Evolutionary conservation across 1,140 invertebrate genomes (phyloP), one percentile per base, ranked within the genome.

Genomic region (Macrocentrus cingulum): DNA sequence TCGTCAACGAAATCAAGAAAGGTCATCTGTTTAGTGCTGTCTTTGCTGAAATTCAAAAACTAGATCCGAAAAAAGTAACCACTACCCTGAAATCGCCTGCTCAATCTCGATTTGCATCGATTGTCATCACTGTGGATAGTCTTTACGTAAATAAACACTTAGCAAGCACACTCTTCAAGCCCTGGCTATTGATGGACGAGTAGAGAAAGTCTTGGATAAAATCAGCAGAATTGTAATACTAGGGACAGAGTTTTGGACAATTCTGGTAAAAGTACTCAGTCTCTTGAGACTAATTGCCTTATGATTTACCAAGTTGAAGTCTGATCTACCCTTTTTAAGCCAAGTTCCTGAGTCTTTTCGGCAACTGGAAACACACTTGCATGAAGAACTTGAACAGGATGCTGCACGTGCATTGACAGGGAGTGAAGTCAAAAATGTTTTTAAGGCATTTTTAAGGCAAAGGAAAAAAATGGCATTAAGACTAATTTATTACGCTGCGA

Each of bases 1-100:
- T 65, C 4, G 60, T 65, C 0, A 62, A 60, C 34, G 48, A 57
- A 49, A 54, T 65, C 8, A 65, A 65, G 46, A 18, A 34, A 5
- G 18, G 13, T 0, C 46, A 61, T 18, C 18, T 56, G 22, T 1
- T 62, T 15, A 23, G 39, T 22, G 37, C 53, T 7, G 19, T 22
- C 8, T 62, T 66, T 18, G 37, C 37, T 13, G 32, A 51, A 23
- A 48, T 64, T 37, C 62, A 66, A 44, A 4, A n/a, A 15, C 9
- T 56, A 23, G 56, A 51, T 32, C 9, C 44, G 13, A 41, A 48
- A 23, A 45, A 57, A 13, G 29, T 18, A 4, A n/a, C n/a, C n/a
- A 46, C 23, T 9, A 49, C 65, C 20, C 52, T 64, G 3, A 66
- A 64, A 41, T 48, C 62, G 19, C 57, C 65, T 8, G 60, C 25